Evolutionary conservation across 2,113 vertebrate genomes (phyloP), one percentile per base, ranked within the genome.

Genomic region (Coryphaenoides rupestris): DNA sequence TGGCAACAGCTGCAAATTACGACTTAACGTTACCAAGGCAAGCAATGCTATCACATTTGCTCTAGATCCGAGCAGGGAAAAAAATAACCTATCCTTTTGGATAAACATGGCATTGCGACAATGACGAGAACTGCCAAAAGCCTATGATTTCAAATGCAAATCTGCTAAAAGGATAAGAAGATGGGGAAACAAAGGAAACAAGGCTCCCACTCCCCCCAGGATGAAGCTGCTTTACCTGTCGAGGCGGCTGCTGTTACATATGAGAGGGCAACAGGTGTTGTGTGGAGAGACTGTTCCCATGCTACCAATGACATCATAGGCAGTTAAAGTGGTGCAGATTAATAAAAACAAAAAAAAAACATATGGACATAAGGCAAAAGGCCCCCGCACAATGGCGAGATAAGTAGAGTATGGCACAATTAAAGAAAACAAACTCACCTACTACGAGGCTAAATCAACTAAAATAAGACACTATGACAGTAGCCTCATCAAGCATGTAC

Each of bases 151-250:
- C 5, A 6, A 63, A 45, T 60, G 33, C 68, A 40, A 53, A 55
- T 17, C n/a, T 9, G 54, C 46, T 40, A 40, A 4, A 50, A 52
- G 52, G 26, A 19, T 60, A 54, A 69, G 58, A 16, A 58, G 45
- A 57, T 55, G 57, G 21, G 60, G 24, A 45, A 54, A 62, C 62
- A 64, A 70, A 70, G 59, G 16, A 28, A 54, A 23, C 45, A 64
- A n/a, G 24, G 54, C 69, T 55, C n/a, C 62, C 70, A 52, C 74
- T 62, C 56, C 50, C 55, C 65, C 62, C 65, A 63, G 55, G 62
- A 68, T 47, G 57, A 17, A 19, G 47, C 15, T 26, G 49, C 24
- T 74, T 74, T 76, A 88, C 83, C 87, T 88, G 81, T 65, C 65
- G 69, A 75, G 74, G 66, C 68, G 73, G 69, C 58, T 66, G 76